Conservation (phyloP, 2,888 invertebrate genomes). For the Terebella lapidaria region DNA sequence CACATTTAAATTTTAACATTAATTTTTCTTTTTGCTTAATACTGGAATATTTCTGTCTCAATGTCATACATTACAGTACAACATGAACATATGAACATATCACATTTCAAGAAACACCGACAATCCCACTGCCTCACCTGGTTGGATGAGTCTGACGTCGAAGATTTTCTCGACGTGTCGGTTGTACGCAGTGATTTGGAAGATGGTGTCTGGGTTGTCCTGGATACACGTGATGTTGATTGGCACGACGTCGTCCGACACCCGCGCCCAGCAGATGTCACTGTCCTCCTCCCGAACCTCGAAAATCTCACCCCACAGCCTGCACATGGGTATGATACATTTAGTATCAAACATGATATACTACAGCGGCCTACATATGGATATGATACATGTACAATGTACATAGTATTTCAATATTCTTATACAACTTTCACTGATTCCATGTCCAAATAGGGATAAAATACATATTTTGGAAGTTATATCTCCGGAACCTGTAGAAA, state of each 20-base stretch:
- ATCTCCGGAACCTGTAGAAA: no score
- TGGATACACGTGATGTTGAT: slow-evolving; percentile 97
- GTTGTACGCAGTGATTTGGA: slow-evolving; percentile 98
- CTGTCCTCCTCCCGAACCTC: slow-evolving; percentile 84
- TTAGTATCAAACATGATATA: no score
- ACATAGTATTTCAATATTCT: neutral
- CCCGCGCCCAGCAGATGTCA: slow-evolving; percentile 76
- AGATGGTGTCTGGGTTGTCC: slow-evolving; percentile 92
- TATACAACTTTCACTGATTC: neutral
- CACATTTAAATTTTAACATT: no score
- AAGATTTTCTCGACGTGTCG: slow-evolving; percentile 97
- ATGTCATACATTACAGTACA: no score
- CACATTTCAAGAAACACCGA: no score
- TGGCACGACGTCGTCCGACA: slow-evolving; percentile 95
- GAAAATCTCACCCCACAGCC: slow-evolving; percentile 98
- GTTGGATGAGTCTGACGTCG: slow-evolving; percentile 92
- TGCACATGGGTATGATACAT: slow-evolving; percentile 23
- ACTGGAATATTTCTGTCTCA: no score
- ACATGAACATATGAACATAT: no score
- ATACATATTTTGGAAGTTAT: no score
- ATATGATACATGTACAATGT: no score
- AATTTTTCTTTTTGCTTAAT: no score
- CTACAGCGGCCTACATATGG: no score
- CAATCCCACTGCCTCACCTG: slow-evolving; percentile 66
- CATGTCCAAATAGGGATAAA: no score